Base-by-base conservation (phyloP, 2,797 vertebrate species). In the Nothura maculosa region DNA sequence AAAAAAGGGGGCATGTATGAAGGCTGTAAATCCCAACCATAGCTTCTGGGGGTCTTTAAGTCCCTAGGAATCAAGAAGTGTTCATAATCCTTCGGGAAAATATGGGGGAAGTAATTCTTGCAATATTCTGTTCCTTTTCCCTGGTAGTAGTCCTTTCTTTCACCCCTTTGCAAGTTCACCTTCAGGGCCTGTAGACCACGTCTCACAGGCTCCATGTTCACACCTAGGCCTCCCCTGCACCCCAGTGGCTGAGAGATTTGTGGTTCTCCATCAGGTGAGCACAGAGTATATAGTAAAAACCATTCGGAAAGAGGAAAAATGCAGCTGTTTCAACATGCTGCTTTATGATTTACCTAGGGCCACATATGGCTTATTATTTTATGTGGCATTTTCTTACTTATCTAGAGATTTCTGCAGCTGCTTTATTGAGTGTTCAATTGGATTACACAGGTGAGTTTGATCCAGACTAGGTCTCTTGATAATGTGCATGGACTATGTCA, bases 371-470 rank as follows among this genome's bases (percentile, higher is more conserved):
- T 86, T 80, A 78, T 54, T 78, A 82, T 74, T 70, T 90, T 58
- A 80, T 0, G 0, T 22, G 27, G 47, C 55, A 67, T 82, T 89
- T 80, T 81, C 61, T 89, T 70, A 48, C 67, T 84, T 75, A 82
- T 67, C 43, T 66, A 63, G 81, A 84, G 58, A 82, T 70, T 95
- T 93, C 83, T 83, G 78, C 50, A 87, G 66, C 47, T 93, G 42
- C 63, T 91, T 95, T 95, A 93, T 54, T 87, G 66, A 93, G 78
- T 79, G 74, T 85, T 90, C 92, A 45, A 1, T 30, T 48, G 92
- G 57, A 64, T 92, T 85, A 93, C 48, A 87, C 32, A 87, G 52
- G 60, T 61, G 85, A 91, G 81, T n/a, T 40, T 85, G 63, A 83
- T 60, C 55, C 80, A 91, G 89, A 93, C 38, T 0, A 6, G 87